Conservation (phyloP, 2,888 invertebrate species). For the Sminthurinus aureus region DNA sequence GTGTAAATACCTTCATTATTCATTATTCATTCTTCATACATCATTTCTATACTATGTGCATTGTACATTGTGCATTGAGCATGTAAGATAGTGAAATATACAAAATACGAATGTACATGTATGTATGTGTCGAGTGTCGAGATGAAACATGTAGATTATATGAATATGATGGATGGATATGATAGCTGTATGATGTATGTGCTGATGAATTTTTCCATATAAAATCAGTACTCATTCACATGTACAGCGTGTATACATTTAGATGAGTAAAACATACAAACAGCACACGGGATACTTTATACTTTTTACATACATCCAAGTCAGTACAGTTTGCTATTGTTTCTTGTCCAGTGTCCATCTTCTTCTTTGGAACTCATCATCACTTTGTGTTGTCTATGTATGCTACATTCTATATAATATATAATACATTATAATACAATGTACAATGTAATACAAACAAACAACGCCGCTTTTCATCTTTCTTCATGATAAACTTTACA, state of each 20-base stretch:
- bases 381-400: too few relatives aligned
- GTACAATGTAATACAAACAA: too few relatives aligned
- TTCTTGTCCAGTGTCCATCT: not conserved
- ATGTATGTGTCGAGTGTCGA: not conserved
- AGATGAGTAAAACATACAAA: too few relatives aligned
- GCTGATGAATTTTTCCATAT: too few relatives aligned
- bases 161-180: too few relatives aligned
- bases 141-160: not conserved
- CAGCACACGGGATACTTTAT: not conserved
- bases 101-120: not conserved
- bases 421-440: too few relatives aligned
- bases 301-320: too few relatives aligned
- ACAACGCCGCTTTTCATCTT: not conserved
- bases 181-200: too few relatives aligned
- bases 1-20: not conserved
- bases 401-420: too few relatives aligned
- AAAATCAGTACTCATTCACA: too few relatives aligned
- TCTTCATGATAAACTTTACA: not conserved
- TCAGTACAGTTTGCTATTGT: not conserved
- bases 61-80: not conserved
- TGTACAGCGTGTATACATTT: too few relatives aligned
- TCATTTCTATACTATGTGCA: not conserved
- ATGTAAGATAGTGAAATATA: not conserved
- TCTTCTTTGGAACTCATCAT: too few relatives aligned
- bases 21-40: not conserved